Conservation (phyloP, 2,113 vertebrate genomes). For the Oenanthe oenanthe region DNA sequence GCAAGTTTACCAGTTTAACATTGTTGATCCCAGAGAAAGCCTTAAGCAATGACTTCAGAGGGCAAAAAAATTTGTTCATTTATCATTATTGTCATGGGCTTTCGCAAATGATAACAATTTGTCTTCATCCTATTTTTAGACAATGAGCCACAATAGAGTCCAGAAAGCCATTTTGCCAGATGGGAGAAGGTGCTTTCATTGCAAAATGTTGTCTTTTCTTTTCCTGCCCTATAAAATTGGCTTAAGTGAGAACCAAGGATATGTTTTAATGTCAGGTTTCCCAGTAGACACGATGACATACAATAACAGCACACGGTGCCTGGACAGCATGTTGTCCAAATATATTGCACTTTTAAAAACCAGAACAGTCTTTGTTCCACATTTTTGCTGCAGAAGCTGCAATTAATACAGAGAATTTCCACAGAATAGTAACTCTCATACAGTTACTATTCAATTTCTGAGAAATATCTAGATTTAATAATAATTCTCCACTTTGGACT, state of each 20-base stretch:
- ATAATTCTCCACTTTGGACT: not conserved
- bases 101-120: slow-evolving; percentile 99
- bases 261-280: slow-evolving; percentile 82
- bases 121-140: slow-evolving; percentile 99
- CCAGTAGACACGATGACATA: slow-evolving; percentile 76
- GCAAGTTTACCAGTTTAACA: slow-evolving; percentile 89
- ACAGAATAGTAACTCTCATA: not conserved
- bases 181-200: slow-evolving; percentile 91
- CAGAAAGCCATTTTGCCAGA: slow-evolving; percentile 96
- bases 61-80: slow-evolving; percentile 99
- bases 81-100: slow-evolving; percentile 99
- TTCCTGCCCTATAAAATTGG: slow-evolving; percentile 82
- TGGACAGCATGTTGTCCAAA: slow-evolving; percentile 53
- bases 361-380: slow-evolving; percentile 54
- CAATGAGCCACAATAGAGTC: slow-evolving; percentile 97
- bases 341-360: slow-evolving; percentile 46
- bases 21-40: slow-evolving; percentile 90
- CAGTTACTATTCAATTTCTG: not conserved
- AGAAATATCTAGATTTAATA: not conserved
- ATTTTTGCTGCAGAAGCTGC: slow-evolving; percentile 25
- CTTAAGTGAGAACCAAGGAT: slow-evolving; percentile 87
- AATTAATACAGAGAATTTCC: slow-evolving; percentile 20
- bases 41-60: slow-evolving; percentile 99
- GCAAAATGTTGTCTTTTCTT: slow-evolving; percentile 88
- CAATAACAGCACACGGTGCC: slow-evolving; percentile 56